Evolutionary conservation across 2,113 vertebrate genomes (phyloP).

Genomic region (Aleadryas rufinucha): DNA sequence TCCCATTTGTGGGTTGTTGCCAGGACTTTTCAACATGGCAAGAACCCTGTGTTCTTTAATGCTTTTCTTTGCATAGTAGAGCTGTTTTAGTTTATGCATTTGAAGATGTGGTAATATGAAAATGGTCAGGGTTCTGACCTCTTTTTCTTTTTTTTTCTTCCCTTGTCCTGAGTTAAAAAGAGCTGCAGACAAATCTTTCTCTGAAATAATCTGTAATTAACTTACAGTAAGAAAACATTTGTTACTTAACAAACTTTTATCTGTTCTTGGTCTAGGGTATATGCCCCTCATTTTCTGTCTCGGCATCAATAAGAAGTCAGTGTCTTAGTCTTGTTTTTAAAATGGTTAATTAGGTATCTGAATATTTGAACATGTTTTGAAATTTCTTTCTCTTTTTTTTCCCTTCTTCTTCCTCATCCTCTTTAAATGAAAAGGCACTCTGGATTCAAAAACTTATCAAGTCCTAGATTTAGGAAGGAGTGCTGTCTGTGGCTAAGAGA

Average conservation of each 20-base stretch:
- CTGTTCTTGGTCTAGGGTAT: background rate
- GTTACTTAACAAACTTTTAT: background rate
- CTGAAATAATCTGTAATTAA: background rate
- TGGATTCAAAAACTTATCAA: rapidly evolving
- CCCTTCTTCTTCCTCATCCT: rapidly evolving
- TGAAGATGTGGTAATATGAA: background rate
- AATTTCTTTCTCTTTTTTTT: background rate
- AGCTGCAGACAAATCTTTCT: background rate
- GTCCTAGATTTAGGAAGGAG: conserved; percentile 73
- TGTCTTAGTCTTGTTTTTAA: background rate
- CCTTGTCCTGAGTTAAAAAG: background rate
- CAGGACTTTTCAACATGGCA: background rate
- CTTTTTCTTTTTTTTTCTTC: background rate
- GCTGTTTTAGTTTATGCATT: background rate
- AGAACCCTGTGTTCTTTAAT: background rate
- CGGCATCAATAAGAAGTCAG: background rate
- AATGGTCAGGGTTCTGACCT: background rate
- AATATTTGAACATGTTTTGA: background rate
- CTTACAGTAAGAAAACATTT: background rate
- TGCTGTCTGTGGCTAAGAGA: conserved; percentile 82
- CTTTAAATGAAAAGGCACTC: conserved; percentile 27
- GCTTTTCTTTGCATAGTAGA: background rate
- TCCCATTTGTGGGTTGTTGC: background rate
- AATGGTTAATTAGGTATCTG: background rate
- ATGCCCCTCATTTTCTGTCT: background rate